Conservation (phyloP, 92 coral and sea anemone genomes). For the Palythoa grandis region DNA sequence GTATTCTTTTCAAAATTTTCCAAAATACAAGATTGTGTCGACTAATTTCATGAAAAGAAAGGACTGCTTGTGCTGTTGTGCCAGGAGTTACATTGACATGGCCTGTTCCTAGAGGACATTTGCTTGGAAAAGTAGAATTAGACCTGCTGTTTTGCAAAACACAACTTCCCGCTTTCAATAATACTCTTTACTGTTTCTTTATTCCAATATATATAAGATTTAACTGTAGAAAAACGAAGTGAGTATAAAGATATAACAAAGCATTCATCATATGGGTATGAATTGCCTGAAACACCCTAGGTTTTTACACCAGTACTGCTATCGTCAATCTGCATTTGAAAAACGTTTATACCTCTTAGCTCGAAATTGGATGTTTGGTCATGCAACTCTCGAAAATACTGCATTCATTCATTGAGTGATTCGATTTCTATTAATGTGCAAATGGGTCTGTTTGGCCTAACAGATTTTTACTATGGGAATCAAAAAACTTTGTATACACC, state of each 20-base stretch:
- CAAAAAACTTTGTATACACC: too few species aligned
- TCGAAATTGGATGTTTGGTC: slow-evolving; percentile 17
- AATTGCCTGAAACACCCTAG: slow-evolving; percentile 6
- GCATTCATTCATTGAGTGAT: neutral
- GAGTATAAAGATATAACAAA: slow-evolving; percentile 23
- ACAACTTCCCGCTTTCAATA: slow-evolving; percentile 17
- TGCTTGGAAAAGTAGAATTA: slow-evolving; percentile 6
- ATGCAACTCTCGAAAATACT: slow-evolving; percentile 14
- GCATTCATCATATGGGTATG: slow-evolving; percentile 12
- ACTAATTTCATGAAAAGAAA: slow-evolving; percentile 25
- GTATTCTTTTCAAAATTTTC: slow-evolving; percentile 1
- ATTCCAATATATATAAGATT: slow-evolving; percentile 22
- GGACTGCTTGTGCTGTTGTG: slow-evolving; percentile 17
- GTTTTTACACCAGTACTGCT: slow-evolving; percentile 29
- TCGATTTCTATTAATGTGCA: too few species aligned
- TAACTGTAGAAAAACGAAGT: slow-evolving; percentile 23
- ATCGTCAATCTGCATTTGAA: slow-evolving; percentile 6
- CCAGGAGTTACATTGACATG: slow-evolving; percentile 22
- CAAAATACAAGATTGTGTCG: slow-evolving; percentile 31
- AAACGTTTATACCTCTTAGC: slow-evolving; percentile 13
- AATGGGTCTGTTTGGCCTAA: too few species aligned
- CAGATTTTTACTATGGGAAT: too few species aligned
- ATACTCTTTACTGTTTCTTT: slow-evolving; percentile 10
- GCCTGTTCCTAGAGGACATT: slow-evolving; percentile 19
- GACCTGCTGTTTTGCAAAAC: slow-evolving; percentile 18